A percentile compares a stretch with the other conserved stretches of the same genome.
Conservation (phyloP, 2,797 vertebrate species). For the Hydrophis major region DNA sequence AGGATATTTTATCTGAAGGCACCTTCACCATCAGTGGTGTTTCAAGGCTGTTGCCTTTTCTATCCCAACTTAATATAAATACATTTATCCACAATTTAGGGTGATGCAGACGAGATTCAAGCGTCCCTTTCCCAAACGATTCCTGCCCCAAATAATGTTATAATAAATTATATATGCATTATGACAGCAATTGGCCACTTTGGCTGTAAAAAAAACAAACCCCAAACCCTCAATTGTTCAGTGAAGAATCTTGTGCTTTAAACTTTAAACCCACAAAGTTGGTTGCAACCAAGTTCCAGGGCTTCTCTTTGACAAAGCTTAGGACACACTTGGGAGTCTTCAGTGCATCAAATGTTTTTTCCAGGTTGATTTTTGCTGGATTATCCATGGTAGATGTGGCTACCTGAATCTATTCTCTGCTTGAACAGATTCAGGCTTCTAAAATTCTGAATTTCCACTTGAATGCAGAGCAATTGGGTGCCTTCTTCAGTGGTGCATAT, state of each 20-base stretch:
- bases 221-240: neutral
- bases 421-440: no score
- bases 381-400: neutral
- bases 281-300: neutral
- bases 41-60: neutral
- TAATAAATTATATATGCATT: neutral
- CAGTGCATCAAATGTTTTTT: neutral
- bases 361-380: neutral
- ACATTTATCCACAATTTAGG: neutral
- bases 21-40: slow-evolving; percentile 18
- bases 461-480: neutral
- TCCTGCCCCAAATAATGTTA: neutral
- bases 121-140: neutral
- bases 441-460: neutral
- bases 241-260: neutral
- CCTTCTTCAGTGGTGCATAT: neutral
- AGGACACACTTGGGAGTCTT: no score
- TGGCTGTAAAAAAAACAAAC: neutral
- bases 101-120: neutral
- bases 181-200: neutral
- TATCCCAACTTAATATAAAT: neutral
- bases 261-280: neutral
- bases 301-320: neutral
- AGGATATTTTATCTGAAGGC: neutral
- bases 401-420: neutral